Percentiles rank a stretch among this genome's conserved stretches.
Evolutionary conservation across 2,888 invertebrate genomes (phyloP).

Genomic region (Trypoxylon attenuatum): DNA sequence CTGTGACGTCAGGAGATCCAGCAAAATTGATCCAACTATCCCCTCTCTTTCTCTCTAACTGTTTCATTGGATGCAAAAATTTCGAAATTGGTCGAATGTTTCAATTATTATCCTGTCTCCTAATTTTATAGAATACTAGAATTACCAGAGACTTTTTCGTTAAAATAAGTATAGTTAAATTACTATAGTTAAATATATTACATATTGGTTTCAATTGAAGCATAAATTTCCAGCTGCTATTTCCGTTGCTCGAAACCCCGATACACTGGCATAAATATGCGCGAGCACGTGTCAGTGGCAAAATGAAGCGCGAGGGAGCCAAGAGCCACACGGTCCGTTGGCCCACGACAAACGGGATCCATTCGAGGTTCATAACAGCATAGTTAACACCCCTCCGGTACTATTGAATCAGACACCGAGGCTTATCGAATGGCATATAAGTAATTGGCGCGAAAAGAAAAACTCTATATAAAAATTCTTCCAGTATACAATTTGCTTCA

Average conservation of each 20-base stretch:
- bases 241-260: slow-evolving; percentile 32
- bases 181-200: too few relatives aligned
- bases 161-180: too few relatives aligned
- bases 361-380: background rate
- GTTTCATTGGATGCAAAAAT: slow-evolving; percentile 23
- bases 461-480: too few relatives aligned
- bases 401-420: too few relatives aligned
- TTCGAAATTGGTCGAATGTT: too few relatives aligned
- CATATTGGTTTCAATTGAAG: too few relatives aligned
- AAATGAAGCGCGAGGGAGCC: slow-evolving; percentile 3
- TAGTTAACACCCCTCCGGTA: too few relatives aligned
- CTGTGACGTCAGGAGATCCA: slow-evolving; percentile 34
- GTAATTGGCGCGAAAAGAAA: too few relatives aligned
- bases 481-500: too few relatives aligned
- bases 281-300: slow-evolving; percentile 5
- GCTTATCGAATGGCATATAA: too few relatives aligned
- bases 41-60: slow-evolving; percentile 17
- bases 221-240: slow-evolving; percentile 32
- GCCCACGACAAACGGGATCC: background rate
- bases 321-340: background rate
- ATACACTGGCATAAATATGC: slow-evolving; percentile 2
- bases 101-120: slow-evolving; percentile 12
- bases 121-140: too few relatives aligned
- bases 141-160: too few relatives aligned
- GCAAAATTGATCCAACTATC: slow-evolving; percentile 30